phyloP scores from a whole-genome alignment of 2,113 vertebrate species.

The Talpa occidentalis region DNA sequence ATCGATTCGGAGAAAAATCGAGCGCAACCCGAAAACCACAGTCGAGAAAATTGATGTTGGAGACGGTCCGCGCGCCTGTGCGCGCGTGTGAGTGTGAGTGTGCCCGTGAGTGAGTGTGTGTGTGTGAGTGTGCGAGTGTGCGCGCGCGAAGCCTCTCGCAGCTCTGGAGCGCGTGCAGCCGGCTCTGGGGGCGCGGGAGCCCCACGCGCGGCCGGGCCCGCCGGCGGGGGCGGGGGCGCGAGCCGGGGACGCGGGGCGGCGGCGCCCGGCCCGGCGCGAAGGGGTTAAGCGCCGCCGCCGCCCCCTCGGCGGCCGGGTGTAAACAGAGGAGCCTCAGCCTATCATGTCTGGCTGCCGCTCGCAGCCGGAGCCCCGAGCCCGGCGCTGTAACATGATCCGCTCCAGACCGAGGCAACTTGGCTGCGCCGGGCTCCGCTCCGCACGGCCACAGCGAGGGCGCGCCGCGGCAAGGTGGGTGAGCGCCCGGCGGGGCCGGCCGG shows the following conservation, averaged over 20 bases:
- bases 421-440: constrained; percentile 86
- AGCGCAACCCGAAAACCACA: background rate
- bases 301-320: constrained; percentile 87
- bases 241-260: background rate
- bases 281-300: constrained; percentile 86
- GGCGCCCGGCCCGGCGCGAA: constrained; percentile 61
- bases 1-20: background rate
- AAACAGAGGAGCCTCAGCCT: constrained; percentile 91
- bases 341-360: constrained; percentile 90
- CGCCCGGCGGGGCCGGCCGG: background rate
- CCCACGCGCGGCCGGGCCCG: too few relatives aligned
- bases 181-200: too few relatives aligned
- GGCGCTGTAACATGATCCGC: constrained; percentile 92
- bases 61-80: background rate
- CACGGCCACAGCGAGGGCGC: constrained; percentile 82
- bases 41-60: background rate
- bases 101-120: background rate
- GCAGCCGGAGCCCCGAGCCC: constrained; percentile 87
- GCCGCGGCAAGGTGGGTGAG: constrained; percentile 87
- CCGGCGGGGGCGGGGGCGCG: background rate
- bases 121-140: background rate
- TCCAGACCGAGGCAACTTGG: constrained; percentile 90
- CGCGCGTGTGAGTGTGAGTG: background rate
- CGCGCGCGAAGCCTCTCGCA: background rate
- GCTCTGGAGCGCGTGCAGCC: too few relatives aligned